Percentiles rank a stretch among this genome's conserved stretches.
Evolutionary conservation across 2,888 invertebrate species (phyloP).

Genomic region (Micropterix aruncella): DNA sequence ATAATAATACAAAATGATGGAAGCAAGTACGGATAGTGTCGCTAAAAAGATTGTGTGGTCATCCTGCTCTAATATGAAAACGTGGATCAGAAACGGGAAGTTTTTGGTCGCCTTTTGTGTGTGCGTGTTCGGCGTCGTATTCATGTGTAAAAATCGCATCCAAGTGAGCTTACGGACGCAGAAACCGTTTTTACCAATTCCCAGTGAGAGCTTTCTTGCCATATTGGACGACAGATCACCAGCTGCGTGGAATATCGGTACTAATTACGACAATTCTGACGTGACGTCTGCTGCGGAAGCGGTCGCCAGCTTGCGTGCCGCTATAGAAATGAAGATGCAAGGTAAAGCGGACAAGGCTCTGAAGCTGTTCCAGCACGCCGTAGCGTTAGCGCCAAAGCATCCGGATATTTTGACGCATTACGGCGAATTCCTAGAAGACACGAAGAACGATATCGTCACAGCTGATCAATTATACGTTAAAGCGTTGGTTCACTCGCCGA

Average conservation of each 20-base stretch:
- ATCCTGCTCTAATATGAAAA: too few species aligned
- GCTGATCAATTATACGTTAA: conserved; percentile 86
- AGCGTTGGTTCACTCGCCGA: conserved; percentile 72
- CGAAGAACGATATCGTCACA: conserved; percentile 67
- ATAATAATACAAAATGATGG: neutral
- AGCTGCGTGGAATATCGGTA: neutral
- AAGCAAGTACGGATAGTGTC: neutral
- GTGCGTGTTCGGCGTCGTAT: neutral
- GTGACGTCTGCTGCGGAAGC: conserved; percentile 53
- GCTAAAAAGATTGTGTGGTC: too few species aligned
- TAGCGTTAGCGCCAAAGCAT: conserved; percentile 81
- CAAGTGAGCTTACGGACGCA: neutral
- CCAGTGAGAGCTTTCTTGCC: neutral
- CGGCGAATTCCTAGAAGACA: conserved; percentile 84
- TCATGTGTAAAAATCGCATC: neutral
- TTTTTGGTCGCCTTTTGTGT: neutral
- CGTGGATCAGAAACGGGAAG: neutral
- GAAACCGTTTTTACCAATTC: neutral
- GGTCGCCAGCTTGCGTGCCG: conserved; percentile 69
- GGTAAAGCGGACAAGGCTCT: conserved; percentile 79
- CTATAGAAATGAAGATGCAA: conserved; percentile 66
- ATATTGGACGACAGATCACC: neutral
- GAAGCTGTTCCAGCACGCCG: conserved; percentile 80
- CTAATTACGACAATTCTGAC: neutral
- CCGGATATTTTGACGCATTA: conserved; percentile 86